Conservation (phyloP, 2,797 vertebrate genomes). For the Falco naumanni region DNA sequence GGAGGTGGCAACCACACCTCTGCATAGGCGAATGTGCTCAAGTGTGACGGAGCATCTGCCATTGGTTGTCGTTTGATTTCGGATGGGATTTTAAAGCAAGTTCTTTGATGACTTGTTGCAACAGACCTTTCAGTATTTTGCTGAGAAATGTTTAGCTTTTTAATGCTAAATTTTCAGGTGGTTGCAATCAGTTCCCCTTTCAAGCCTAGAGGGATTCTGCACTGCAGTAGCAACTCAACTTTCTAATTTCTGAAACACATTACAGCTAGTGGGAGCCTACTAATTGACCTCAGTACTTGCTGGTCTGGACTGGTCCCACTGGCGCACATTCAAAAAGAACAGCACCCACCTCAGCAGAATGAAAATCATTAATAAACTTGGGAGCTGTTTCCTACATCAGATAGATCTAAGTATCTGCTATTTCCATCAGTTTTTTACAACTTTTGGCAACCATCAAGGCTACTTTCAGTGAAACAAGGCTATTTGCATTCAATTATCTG, state of each 20-base stretch:
- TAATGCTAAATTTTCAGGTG: not conserved
- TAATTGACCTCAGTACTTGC: not conserved
- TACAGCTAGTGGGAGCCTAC: not conserved
- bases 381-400: not conserved
- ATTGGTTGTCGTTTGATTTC: not conserved
- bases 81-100: not conserved
- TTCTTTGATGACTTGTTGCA: not conserved
- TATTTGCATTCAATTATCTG: not conserved
- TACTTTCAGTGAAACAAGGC: not conserved
- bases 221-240: not conserved
- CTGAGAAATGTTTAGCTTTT: slow-evolving; percentile 26
- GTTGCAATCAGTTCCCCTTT: not conserved
- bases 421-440: not conserved
- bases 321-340: not conserved
- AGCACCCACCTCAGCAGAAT: not conserved
- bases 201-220: not conserved
- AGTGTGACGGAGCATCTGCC: not conserved
- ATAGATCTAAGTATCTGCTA: not conserved
- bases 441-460: not conserved
- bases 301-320: not conserved
- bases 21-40: accelerated
- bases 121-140: not conserved
- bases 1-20: not conserved
- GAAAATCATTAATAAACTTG: not conserved
- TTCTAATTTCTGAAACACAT: not conserved